Conservation (phyloP, 2,888 invertebrate species). For the Mesorhabditis sp. region DNA sequence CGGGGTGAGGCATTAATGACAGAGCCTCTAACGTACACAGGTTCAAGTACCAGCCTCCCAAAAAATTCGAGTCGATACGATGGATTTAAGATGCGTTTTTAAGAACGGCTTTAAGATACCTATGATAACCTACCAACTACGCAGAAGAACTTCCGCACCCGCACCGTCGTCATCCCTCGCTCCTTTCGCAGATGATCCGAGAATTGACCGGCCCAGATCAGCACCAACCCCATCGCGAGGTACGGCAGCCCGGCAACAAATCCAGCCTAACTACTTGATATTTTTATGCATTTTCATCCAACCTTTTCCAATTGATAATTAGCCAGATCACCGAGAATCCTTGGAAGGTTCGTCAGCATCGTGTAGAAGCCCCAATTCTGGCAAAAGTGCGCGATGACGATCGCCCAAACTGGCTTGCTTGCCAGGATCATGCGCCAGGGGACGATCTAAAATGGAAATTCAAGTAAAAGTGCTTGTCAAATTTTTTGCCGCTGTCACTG, state of each 20-base stretch:
- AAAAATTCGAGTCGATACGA: no score
- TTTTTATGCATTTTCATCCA: background rate
- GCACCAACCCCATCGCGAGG: constrained; percentile 77
- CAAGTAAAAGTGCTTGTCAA: background rate
- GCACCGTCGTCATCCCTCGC: constrained; percentile 66
- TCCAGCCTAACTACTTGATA: constrained; percentile 70
- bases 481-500: background rate
- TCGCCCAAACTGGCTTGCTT: constrained; percentile 61
- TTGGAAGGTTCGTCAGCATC: constrained; percentile 61
- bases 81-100: no score
- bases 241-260: constrained; percentile 82
- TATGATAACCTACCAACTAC: constrained; percentile 64
- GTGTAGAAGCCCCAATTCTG: constrained; percentile 64
- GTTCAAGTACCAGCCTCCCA: no score
- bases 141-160: constrained; percentile 71
- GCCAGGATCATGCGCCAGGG: constrained; percentile 61
- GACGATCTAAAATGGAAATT: constrained; percentile 30
- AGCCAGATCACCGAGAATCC: constrained; percentile 60
- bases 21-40: no score
- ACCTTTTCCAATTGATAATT: constrained; percentile 43
- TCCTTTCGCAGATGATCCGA: constrained; percentile 72
- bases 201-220: constrained; percentile 76
- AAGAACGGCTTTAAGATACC: no score
- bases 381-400: constrained; percentile 60
- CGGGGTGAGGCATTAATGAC: no score